Evolutionary conservation across 2,888 invertebrate species (phyloP).

Genomic region (Nephrotoma flavescens): DNA sequence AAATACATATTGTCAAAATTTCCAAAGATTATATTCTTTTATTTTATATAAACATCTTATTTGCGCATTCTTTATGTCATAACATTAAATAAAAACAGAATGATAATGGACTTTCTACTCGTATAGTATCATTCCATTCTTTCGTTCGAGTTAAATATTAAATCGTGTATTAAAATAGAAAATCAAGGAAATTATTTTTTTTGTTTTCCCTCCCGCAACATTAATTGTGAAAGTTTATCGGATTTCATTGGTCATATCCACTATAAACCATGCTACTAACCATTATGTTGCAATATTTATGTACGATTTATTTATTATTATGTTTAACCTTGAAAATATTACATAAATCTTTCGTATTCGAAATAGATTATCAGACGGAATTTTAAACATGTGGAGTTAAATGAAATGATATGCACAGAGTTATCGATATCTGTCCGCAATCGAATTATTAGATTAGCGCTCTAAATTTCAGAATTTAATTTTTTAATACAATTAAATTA

Average conservation of each 20-base stretch:
- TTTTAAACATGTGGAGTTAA: background rate
- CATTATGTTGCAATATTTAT: background rate
- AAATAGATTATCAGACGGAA: background rate
- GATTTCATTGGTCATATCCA: background rate
- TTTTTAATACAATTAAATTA: background rate
- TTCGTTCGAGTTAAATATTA: background rate
- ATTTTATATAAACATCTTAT: background rate
- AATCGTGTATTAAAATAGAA: background rate
- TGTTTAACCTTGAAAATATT: background rate
- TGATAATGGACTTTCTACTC: background rate
- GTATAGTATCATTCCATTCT: background rate
- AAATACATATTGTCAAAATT: background rate
- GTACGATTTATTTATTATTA: background rate
- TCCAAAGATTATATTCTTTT: background rate
- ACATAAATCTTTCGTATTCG: background rate
- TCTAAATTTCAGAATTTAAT: background rate
- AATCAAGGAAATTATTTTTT: background rate
- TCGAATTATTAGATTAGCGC: background rate
- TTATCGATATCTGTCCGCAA: background rate
- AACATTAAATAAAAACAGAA: background rate
- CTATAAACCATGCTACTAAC: background rate
- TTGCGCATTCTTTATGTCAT: background rate
- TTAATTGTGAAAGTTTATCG: background rate
- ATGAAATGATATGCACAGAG: background rate
- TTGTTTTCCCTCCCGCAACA: background rate